Conservation (phyloP, 2,113 vertebrate genomes). For the Cephalopholis sonnerati region DNA sequence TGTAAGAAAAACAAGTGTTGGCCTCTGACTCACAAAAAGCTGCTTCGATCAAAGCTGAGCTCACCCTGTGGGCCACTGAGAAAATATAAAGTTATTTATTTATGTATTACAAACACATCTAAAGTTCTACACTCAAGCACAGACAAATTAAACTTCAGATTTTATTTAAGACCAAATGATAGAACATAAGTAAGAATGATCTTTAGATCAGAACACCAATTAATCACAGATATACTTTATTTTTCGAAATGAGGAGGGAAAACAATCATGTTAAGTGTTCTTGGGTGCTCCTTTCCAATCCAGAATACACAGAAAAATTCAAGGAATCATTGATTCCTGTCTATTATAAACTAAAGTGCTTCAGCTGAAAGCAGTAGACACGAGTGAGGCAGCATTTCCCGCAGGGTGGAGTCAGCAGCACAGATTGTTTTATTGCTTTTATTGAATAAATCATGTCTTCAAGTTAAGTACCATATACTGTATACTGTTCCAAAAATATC, state of each 20-base stretch:
- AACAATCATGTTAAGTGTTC: background rate
- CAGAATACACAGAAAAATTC: background rate
- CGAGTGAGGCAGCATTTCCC: background rate
- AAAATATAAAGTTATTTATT: background rate
- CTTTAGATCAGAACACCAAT: background rate
- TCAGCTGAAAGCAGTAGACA: background rate
- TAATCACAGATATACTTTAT: background rate
- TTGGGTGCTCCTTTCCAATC: background rate
- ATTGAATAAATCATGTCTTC: background rate
- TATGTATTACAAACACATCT: background rate
- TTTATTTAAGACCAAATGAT: background rate
- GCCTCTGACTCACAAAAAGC: background rate
- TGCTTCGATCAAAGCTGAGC: background rate
- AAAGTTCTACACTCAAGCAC: background rate
- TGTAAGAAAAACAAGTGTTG: slow-evolving; percentile 5
- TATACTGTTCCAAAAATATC: background rate
- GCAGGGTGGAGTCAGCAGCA: background rate
- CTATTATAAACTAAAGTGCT: background rate
- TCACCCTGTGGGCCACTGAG: background rate
- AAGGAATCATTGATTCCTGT: background rate
- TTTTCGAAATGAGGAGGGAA: background rate
- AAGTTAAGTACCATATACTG: background rate
- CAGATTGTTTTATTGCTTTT: background rate
- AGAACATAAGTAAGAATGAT: background rate
- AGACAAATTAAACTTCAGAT: background rate